phyloP scores from a whole-genome alignment of 1,140 invertebrate species.

The Spodoptera frugiperda region DNA sequence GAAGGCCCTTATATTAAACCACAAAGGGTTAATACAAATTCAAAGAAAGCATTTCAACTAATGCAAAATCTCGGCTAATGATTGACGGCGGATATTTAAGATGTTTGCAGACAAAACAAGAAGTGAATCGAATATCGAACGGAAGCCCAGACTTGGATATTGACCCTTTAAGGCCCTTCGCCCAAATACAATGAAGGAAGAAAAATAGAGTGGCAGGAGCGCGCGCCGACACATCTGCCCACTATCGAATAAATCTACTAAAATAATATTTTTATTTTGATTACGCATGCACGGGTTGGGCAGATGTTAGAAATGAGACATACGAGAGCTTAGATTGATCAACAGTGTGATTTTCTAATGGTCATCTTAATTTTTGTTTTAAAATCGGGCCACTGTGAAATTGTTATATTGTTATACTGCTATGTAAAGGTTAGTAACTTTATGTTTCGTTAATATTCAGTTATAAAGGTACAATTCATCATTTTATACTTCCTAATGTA shows the following conservation, averaged over 20 bases:
- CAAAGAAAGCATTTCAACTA: slow-evolving; percentile 59
- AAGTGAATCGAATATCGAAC: slow-evolving; percentile 73
- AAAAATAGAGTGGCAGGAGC: slow-evolving; percentile 78
- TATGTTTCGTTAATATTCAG: too few relatives aligned
- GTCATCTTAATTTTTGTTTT: not conserved
- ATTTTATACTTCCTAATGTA: too few relatives aligned
- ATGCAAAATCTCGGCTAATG: slow-evolving; percentile 64
- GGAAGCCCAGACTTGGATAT: slow-evolving; percentile 78
- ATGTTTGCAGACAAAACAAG: slow-evolving; percentile 80
- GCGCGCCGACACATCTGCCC: slow-evolving; percentile 81
- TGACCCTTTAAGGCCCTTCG: slow-evolving; percentile 77
- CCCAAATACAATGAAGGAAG: slow-evolving; percentile 80
- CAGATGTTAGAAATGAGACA: slow-evolving; percentile 76
- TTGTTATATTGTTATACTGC: too few relatives aligned
- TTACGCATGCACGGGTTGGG: slow-evolving; percentile 82
- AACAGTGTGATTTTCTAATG: slow-evolving; percentile 41
- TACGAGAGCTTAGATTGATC: slow-evolving; percentile 49
- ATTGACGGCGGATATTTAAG: slow-evolving; percentile 72
- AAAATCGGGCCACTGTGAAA: too few relatives aligned
- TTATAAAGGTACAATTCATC: too few relatives aligned
- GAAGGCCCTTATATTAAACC: not conserved
- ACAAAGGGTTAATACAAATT: slow-evolving; percentile 31
- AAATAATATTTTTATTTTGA: slow-evolving; percentile 86
- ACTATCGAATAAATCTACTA: slow-evolving; percentile 85
- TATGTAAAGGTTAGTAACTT: too few relatives aligned